Base-by-base conservation (phyloP, 2,888 invertebrate species). In the Chymomyza fuscimana region DNA sequence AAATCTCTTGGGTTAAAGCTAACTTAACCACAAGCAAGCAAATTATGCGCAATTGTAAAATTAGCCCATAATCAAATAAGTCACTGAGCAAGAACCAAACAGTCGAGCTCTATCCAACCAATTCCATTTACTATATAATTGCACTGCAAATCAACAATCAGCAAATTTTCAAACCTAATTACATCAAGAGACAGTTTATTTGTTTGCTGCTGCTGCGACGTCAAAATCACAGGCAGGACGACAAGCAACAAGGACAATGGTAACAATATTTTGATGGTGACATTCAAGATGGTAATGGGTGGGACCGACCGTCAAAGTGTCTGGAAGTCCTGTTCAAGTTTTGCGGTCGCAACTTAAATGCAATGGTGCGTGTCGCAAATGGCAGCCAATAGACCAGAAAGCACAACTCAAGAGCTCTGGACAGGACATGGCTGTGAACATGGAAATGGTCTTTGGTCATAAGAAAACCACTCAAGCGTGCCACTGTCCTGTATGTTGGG, bases 31-130 rank as follows among this genome's bases (percentile, higher is more conserved):
- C 25, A 25, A 25, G 25, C 62, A 36, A 46, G n/a, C 16, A 54
- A 62, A 63, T 65, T 67, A 54, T 51, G 9, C 19, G 25, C 7
- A 46, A 7, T 56, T 22, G 67, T 58, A 16, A 84, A 81, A 88
- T 86, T 81, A 74, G 82, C 78, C 83, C 81, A 73, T 85, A 88
- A 85, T 85, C 85, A 88, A 85, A 85, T 85, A 82, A 87, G 82
- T 73, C 86, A 83, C 87, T 84, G 88, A 87, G 74, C 66, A 87
- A 86, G 72, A 79, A 77, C 79, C 81, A 83, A 73, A 79, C 40
- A 12, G 10, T 46, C 12, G 12, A 46, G 58, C 9, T 19, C 9
- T 19, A 19, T 10, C 25, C 84, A 81, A 83, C 74, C 87, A 87
- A 88, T 84, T 85, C 86, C 77, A 77, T 46, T 46, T 46, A 46